phyloP scores from a whole-genome alignment of 2,113 vertebrate genomes.

The Alligator sinensis region DNA sequence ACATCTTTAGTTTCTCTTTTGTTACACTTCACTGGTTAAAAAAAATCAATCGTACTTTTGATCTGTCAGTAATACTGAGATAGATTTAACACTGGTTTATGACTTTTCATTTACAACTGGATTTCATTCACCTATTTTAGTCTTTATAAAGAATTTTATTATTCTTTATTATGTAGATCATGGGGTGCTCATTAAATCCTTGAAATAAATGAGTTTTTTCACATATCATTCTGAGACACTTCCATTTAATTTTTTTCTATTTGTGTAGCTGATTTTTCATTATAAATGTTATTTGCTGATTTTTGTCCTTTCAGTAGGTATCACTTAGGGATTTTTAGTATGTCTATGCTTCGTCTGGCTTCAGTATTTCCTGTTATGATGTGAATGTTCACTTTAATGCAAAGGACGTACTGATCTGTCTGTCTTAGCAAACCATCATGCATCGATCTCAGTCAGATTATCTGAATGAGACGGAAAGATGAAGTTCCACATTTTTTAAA shows the following conservation, averaged over 20 bases:
- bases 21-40: neutral
- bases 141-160: neutral
- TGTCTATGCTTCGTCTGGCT: neutral
- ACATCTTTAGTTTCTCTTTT: neutral
- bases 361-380: conserved; percentile 7
- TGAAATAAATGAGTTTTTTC: neutral
- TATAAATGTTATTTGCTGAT: neutral
- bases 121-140: neutral
- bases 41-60: neutral
- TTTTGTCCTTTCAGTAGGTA: neutral
- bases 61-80: neutral
- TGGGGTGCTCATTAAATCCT: neutral
- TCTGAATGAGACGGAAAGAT: conserved; percentile 24
- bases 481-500: conserved; percentile 1
- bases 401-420: conserved; percentile 59
- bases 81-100: neutral
- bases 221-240: neutral
- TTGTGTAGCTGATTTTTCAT: neutral
- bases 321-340: neutral
- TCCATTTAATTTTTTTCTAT: neutral
- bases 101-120: neutral
- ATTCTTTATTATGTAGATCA: neutral
- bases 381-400: neutral
- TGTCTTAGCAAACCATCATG: conserved; percentile 40
- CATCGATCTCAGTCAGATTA: conserved; percentile 51